Conservation (phyloP, 2,888 invertebrate genomes). For the Pterostichus niger region DNA sequence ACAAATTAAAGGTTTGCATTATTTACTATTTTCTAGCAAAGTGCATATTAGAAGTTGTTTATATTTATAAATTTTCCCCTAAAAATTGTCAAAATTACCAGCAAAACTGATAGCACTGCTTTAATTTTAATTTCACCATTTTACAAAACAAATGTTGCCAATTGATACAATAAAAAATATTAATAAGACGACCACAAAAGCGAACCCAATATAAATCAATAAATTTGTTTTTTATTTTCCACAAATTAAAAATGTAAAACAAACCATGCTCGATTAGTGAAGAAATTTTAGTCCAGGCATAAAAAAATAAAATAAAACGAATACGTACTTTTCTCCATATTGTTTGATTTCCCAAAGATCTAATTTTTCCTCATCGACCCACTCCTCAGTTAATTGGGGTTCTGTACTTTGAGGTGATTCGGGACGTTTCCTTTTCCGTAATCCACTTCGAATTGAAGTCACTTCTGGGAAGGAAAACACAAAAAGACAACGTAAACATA, state of each 20-base stretch:
- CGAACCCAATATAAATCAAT: background rate
- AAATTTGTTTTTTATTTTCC: background rate
- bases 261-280: slow-evolving; percentile 16
- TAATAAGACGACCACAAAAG: background rate
- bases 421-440: slow-evolving; percentile 94
- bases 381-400: slow-evolving; percentile 96
- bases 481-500: too few species aligned
- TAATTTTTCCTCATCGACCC: slow-evolving; percentile 97
- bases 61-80: background rate
- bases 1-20: background rate
- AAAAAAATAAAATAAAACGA: slow-evolving; percentile 56
- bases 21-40: background rate
- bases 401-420: slow-evolving; percentile 97
- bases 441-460: slow-evolving; percentile 95
- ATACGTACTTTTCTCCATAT: slow-evolving; percentile 89
- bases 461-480: slow-evolving; percentile 82
- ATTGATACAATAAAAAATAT: background rate
- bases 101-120: background rate
- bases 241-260: background rate
- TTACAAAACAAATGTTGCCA: slow-evolving; percentile 31
- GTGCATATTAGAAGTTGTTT: background rate
- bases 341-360: slow-evolving; percentile 98
- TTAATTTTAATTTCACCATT: slow-evolving; percentile 20
- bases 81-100: background rate
- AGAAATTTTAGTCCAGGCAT: slow-evolving; percentile 8